Conservation (phyloP, 2,113 vertebrate genomes). For the Malurus melanocephalus region DNA sequence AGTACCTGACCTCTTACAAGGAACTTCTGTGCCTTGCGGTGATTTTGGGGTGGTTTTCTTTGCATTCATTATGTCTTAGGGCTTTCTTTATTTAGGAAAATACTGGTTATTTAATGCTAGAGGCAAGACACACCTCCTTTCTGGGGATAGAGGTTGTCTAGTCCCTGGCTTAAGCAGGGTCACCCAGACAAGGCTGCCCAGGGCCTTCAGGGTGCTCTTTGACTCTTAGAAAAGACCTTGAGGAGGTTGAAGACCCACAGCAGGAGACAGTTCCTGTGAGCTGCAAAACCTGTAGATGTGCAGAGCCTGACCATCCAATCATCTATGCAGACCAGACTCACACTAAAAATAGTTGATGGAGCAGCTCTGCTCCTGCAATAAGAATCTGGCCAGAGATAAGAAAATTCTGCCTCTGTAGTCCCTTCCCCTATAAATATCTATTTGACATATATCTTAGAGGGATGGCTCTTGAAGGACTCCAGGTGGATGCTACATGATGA, state of each 20-base stretch:
- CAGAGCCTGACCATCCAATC: neutral
- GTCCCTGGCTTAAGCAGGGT: neutral
- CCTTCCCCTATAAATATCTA: neutral
- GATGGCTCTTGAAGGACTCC: neutral
- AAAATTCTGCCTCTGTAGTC: neutral
- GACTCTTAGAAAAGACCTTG: neutral
- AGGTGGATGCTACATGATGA: neutral
- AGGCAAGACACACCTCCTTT: neutral
- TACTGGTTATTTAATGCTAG: neutral
- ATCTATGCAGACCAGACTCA: neutral
- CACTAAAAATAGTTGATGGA: neutral
- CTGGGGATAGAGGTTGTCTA: neutral
- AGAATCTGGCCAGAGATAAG: neutral
- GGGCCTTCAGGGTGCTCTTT: neutral
- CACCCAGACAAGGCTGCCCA: neutral
- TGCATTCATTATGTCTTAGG: neutral
- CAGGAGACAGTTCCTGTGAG: neutral
- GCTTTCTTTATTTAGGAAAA: neutral
- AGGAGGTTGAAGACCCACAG: neutral
- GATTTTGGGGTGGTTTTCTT: neutral
- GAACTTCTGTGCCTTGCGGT: neutral
- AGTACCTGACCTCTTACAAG: neutral
- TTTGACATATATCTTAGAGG: neutral
- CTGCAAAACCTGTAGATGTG: accelerated
- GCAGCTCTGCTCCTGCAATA: neutral